phyloP scores from a whole-genome alignment of 2,797 vertebrate species.

The Mormyrops boulengeri region DNA sequence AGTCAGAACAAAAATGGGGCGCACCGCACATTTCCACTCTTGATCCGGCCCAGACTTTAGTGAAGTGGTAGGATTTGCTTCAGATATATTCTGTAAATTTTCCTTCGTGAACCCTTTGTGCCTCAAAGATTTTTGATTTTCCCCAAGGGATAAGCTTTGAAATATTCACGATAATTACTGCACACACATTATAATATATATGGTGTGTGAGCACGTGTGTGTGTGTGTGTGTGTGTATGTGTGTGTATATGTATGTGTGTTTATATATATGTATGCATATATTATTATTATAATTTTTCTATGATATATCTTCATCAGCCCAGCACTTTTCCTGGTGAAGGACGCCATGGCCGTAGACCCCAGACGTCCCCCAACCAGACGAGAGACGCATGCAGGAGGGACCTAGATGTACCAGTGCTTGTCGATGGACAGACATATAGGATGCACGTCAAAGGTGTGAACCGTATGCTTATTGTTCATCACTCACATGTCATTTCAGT shows the following conservation, averaged over 20 bases:
- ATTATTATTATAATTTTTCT: neutral
- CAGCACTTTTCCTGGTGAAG: neutral
- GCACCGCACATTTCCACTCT: neutral
- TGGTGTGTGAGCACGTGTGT: neutral
- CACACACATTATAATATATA: neutral
- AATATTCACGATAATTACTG: neutral
- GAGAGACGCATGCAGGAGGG: neutral
- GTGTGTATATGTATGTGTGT: neutral
- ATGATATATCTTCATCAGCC: neutral
- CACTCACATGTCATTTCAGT: neutral
- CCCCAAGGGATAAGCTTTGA: neutral
- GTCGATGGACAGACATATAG: neutral
- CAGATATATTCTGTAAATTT: neutral
- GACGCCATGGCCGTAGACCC: neutral
- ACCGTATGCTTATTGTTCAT: neutral
- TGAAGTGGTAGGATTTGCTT: neutral
- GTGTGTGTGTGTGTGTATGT: too few species aligned
- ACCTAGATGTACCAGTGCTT: neutral
- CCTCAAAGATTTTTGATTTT: neutral
- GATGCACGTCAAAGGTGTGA: neutral
- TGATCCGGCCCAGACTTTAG: neutral
- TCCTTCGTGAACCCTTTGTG: neutral
- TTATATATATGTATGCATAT: neutral
- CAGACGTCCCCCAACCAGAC: neutral
- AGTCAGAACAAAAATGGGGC: neutral